These are phyloP conservation scores for Serinus canaria DNA, from an alignment of 2,113 vertebrate genomes.

Conservation along the genomic window DNA sequence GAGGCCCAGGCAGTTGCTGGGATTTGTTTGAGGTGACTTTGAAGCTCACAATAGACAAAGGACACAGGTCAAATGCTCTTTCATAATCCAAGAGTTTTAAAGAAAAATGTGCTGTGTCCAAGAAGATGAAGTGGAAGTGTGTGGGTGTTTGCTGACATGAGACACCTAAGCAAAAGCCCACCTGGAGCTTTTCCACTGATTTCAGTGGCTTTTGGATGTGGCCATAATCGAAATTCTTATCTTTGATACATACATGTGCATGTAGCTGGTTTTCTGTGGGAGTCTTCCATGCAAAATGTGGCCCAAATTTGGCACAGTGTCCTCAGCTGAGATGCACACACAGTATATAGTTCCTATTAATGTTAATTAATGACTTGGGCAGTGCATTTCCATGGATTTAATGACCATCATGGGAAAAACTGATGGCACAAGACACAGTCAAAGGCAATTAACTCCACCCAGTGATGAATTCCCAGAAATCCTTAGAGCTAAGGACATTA, in stretches of 20 bases:
- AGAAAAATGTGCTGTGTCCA: background rate
- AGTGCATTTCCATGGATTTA: background rate
- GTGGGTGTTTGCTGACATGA: constrained; percentile 6
- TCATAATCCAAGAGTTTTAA: background rate
- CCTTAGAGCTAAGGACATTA: background rate
- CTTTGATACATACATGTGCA: background rate
- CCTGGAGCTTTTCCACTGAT: background rate
- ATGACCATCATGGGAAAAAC: background rate
- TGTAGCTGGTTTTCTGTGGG: background rate
- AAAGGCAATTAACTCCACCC: background rate
- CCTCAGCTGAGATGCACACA: background rate
- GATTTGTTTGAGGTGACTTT: background rate
- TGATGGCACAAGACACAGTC: background rate
- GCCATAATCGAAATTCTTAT: background rate
- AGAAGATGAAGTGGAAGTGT: background rate
- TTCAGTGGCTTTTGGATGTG: background rate
- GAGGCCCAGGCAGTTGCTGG: background rate
- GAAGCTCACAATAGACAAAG: background rate
- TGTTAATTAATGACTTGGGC: background rate
- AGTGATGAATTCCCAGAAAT: constrained; percentile 16
- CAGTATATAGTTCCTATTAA: background rate
- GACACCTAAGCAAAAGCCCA: background rate
- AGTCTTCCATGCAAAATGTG: background rate
- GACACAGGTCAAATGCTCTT: background rate
- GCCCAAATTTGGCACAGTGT: background rate